These are phyloP conservation scores for Mico argentatus DNA, from an alignment of 2,797 vertebrate species.

Conservation along the genomic window DNA sequence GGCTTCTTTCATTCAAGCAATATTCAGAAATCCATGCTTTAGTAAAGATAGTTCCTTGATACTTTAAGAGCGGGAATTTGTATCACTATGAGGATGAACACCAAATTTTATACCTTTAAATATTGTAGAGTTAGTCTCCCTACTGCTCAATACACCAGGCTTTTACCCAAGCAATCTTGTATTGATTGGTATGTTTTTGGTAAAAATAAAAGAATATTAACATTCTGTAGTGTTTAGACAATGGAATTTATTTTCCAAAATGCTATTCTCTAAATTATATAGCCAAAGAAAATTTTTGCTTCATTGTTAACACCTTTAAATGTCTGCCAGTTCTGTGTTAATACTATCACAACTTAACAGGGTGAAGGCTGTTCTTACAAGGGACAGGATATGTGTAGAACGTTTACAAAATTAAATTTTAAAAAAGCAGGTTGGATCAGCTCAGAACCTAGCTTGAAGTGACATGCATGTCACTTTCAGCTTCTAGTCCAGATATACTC, in stretches of 20 bases:
- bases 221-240: neutral
- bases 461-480: neutral
- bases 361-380: neutral
- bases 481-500: neutral
- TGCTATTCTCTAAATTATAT: neutral
- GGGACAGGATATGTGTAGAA: neutral
- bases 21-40: neutral
- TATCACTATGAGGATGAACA: neutral
- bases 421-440: neutral
- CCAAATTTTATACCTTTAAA: neutral
- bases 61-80: neutral
- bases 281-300: neutral
- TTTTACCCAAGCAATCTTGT: neutral
- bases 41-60: neutral
- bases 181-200: neutral
- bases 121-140: neutral
- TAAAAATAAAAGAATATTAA: neutral
- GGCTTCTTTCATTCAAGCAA: neutral
- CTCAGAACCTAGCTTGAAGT: neutral
- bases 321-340: neutral
- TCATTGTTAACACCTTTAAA: neutral
- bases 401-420: neutral
- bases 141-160: neutral
- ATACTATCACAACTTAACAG: neutral
- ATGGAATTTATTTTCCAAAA: conserved; percentile 3